A percentile compares a stretch with the other conserved stretches of the same genome.
These are phyloP conservation scores for Stenchaetothrips biformis DNA, from an alignment of 2,888 invertebrate species.

Conservation along the genomic window DNA sequence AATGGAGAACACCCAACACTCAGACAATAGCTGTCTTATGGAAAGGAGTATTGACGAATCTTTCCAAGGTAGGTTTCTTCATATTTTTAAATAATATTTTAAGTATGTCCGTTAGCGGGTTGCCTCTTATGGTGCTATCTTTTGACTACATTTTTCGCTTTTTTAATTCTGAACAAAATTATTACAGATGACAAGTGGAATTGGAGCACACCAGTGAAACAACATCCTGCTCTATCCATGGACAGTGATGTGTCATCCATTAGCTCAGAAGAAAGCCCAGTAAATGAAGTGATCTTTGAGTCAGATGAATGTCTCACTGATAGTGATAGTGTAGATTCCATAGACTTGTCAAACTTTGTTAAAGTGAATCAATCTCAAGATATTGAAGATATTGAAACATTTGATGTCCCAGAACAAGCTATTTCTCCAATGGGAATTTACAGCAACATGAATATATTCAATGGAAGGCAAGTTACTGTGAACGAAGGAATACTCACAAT, in stretches of 20 bases:
- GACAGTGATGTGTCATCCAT: not conserved
- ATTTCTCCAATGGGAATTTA: not conserved
- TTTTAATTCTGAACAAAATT: not conserved
- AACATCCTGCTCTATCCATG: not conserved
- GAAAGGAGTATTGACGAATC: no score
- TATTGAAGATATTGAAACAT: no score
- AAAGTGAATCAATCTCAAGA: no score
- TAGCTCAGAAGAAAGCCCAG: not conserved
- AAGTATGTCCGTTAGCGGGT: no score
- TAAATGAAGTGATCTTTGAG: not conserved
- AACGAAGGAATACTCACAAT: not conserved
- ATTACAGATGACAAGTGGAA: not conserved
- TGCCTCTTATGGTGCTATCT: not conserved
- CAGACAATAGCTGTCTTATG: no score
- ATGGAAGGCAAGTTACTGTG: not conserved
- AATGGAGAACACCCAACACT: no score
- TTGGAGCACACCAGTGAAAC: not conserved
- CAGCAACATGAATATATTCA: not conserved
- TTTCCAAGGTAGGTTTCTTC: no score
- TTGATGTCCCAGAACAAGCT: no score
- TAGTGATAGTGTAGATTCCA: not conserved
- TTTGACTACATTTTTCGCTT: not conserved
- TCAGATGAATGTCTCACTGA: not conserved
- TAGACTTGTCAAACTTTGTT: no score
- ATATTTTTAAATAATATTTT: no score